Evolutionary conservation across 2,888 invertebrate genomes (phyloP).

Genomic region (Cartodere bifasciata): DNA sequence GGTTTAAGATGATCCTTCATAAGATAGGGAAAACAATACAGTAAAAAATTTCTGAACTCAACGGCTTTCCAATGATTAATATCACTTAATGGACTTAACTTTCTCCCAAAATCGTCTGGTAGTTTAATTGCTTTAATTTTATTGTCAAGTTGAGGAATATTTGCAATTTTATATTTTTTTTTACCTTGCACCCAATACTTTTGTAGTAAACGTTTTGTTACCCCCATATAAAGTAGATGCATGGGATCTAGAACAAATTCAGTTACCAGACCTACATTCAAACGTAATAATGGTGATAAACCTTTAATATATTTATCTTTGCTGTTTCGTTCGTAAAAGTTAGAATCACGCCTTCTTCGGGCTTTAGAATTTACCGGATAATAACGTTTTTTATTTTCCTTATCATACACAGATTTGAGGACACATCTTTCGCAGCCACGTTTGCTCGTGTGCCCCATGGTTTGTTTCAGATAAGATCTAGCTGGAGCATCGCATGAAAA

Average conservation of each 20-base stretch:
- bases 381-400: conserved; percentile 7
- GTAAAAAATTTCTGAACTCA: conserved; percentile 7
- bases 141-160: too few species aligned
- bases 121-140: too few species aligned
- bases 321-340: not conserved
- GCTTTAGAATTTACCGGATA: conserved; percentile 8
- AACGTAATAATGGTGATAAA: too few species aligned
- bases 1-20: conserved; percentile 6
- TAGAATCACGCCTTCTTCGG: conserved; percentile 6
- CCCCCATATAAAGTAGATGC: too few species aligned
- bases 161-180: too few species aligned
- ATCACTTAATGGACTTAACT: conserved; percentile 6
- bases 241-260: too few species aligned
- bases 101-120: conserved; percentile 6
- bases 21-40: conserved; percentile 7
- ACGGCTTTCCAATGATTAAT: conserved; percentile 6
- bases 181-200: too few species aligned
- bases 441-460: conserved; percentile 9
- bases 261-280: too few species aligned
- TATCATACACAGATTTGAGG: conserved; percentile 3
- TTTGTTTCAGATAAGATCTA: conserved; percentile 5
- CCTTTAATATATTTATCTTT: too few species aligned
- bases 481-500: conserved; percentile 1
- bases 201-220: too few species aligned
- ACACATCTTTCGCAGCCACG: conserved; percentile 9